Evolutionary conservation across 2,113 vertebrate species (phyloP).

Genomic region (Cyphomyrus plagiostoma): DNA sequence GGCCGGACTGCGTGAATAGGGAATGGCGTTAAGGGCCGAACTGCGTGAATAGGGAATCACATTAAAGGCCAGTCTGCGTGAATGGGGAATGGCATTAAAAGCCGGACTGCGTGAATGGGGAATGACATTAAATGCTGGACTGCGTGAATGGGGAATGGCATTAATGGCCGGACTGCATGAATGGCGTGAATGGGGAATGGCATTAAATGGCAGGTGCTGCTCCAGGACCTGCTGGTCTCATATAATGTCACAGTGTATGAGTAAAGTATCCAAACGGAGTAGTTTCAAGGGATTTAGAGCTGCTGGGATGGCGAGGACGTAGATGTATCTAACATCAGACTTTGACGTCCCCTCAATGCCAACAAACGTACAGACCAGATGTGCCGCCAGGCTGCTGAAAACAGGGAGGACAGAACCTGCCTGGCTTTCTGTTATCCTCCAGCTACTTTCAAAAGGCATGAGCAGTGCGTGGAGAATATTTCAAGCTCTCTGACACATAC

Average conservation of each 20-base stretch:
- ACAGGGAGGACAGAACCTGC: neutral
- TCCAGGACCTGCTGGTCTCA: slow-evolving; percentile 21
- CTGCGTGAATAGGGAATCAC: no score
- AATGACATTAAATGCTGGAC: no score
- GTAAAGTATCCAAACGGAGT: slow-evolving; percentile 27
- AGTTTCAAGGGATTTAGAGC: slow-evolving; percentile 14
- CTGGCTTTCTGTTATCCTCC: neutral
- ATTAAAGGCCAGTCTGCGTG: no score
- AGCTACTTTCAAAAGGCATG: neutral
- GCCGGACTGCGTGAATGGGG: no score
- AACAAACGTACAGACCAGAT: neutral
- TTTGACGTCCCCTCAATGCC: neutral
- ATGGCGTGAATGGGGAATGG: neutral
- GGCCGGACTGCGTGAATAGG: neutral
- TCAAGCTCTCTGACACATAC: neutral
- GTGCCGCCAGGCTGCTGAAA: neutral
- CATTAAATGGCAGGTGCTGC: slow-evolving; percentile 14
- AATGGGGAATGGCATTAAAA: no score
- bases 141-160: no score
- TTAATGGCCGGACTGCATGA: no score
- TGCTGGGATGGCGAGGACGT: neutral
- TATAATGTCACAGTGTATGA: slow-evolving; percentile 32
- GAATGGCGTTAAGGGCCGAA: neutral
- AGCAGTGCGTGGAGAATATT: neutral
- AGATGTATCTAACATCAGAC: slow-evolving; percentile 1